These are phyloP conservation scores for Botrylloides violaceus DNA, from an alignment of 23 tunicate species.

Conservation along the genomic window DNA sequence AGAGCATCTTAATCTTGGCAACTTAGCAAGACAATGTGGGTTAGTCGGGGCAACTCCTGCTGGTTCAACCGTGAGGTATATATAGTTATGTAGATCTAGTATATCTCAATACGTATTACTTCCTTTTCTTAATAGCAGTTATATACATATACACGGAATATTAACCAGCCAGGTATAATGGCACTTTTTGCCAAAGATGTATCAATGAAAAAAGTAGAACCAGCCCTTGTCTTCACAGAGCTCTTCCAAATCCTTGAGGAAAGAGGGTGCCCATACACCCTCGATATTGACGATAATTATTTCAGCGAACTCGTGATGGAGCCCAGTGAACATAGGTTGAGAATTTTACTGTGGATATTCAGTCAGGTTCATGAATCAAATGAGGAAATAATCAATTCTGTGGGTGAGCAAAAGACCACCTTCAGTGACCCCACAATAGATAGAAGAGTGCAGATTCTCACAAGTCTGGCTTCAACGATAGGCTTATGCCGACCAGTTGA, in stretches of 20 bases:
- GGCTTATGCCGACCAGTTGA: conserved; percentile 17
- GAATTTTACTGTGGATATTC: conserved; percentile 17
- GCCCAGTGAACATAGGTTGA: conserved; percentile 14
- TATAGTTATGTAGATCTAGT: no score
- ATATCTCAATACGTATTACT: no score
- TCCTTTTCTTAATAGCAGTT: no score
- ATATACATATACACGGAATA: no score
- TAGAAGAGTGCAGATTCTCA: conserved; percentile 10
- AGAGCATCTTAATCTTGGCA: no score
- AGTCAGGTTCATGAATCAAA: background rate
- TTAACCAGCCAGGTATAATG: no score
- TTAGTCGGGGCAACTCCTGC: no score
- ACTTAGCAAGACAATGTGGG: no score
- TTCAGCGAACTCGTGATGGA: conserved; percentile 7
- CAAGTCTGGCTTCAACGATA: conserved; percentile 13
- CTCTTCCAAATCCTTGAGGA: background rate
- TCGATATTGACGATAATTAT: conserved; percentile 6
- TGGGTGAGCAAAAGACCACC: background rate
- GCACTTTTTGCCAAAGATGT: no score
- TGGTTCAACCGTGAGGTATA: no score
- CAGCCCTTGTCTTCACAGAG: background rate
- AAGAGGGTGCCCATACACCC: conserved; percentile 11
- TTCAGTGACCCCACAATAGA: background rate
- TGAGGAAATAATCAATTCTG: background rate
- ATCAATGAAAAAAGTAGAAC: no score